A percentile compares a stretch with the other conserved stretches of the same genome.
Evolutionary conservation across 2,888 invertebrate species (phyloP).

Genomic region (Cantharis rufa): DNA sequence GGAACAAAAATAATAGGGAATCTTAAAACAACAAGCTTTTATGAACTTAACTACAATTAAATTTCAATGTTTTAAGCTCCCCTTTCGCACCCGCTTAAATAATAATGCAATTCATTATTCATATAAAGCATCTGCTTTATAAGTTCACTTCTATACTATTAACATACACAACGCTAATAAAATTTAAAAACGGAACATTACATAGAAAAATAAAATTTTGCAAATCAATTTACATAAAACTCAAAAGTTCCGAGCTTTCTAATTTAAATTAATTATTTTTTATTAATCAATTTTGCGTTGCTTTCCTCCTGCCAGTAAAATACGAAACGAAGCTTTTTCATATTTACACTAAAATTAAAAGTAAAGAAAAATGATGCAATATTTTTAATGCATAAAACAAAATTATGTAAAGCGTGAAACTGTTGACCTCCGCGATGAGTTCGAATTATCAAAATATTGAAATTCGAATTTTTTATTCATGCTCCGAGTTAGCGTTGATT

Average conservation of each 20-base stretch:
- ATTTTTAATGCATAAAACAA: background rate
- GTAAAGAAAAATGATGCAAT: background rate
- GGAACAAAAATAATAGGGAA: background rate
- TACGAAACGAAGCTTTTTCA: background rate
- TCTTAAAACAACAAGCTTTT: background rate
- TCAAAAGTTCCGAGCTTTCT: background rate
- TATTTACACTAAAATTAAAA: background rate
- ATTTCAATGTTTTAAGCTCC: background rate
- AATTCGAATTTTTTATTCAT: background rate
- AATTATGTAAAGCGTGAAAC: background rate
- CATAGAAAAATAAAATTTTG: background rate
- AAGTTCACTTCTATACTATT: background rate
- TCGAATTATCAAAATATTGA: background rate
- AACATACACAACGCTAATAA: background rate
- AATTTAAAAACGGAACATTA: background rate
- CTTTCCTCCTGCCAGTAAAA: background rate
- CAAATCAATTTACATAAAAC: background rate
- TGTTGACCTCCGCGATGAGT: background rate
- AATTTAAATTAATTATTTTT: background rate
- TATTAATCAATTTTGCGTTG: background rate
- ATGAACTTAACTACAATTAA: background rate
- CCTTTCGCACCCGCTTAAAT: background rate
- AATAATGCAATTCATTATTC: background rate
- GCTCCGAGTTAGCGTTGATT: background rate
- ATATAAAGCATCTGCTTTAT: background rate